A percentile compares a stretch with the other conserved stretches of the same genome.
Conservation (phyloP, 2,888 invertebrate species). For the Drosophila affinis region DNA sequence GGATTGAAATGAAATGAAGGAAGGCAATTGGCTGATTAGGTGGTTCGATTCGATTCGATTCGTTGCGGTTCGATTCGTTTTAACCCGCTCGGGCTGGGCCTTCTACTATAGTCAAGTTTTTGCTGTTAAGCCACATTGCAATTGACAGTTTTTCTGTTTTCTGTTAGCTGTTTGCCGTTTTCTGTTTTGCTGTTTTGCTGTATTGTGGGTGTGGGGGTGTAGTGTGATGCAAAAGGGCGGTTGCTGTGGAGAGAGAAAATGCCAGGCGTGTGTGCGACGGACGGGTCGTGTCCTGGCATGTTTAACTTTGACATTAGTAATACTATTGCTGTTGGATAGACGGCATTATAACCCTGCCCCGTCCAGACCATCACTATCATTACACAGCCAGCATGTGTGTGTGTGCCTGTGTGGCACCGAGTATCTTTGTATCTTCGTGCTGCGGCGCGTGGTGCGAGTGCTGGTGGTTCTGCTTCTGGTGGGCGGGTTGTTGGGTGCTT, state of each 20-base stretch:
- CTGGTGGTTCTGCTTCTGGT: background rate
- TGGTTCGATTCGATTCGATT: slow-evolving; percentile 38
- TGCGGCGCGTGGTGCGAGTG: slow-evolving; percentile 14
- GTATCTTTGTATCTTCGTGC: slow-evolving; percentile 21
- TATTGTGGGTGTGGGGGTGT: background rate
- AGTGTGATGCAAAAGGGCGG: slow-evolving; percentile 18
- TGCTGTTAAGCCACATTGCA: slow-evolving; percentile 39
- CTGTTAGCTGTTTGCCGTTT: slow-evolving; percentile 5
- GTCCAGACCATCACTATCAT: slow-evolving; percentile 26
- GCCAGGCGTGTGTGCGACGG: slow-evolving; percentile 52
- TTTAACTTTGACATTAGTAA: slow-evolving; percentile 72
- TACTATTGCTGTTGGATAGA: slow-evolving; percentile 53
- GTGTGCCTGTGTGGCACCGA: background rate
- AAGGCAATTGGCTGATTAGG: slow-evolving; percentile 49
- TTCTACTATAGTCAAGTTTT: slow-evolving; percentile 35
- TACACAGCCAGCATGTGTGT: slow-evolving; percentile 36
- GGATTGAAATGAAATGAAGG: slow-evolving; percentile 36
- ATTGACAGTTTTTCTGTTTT: slow-evolving; percentile 38
- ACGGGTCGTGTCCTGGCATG: slow-evolving; percentile 55
- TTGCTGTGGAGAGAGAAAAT: slow-evolving; percentile 13
- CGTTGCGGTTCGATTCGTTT: slow-evolving; percentile 28
- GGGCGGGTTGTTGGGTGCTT: background rate
- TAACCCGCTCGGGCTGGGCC: slow-evolving; percentile 27
- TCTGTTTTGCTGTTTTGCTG: background rate
- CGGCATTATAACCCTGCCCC: slow-evolving; percentile 35